Conservation (phyloP, 1,140 invertebrate genomes). For the Druon quercuslanigerum region DNA sequence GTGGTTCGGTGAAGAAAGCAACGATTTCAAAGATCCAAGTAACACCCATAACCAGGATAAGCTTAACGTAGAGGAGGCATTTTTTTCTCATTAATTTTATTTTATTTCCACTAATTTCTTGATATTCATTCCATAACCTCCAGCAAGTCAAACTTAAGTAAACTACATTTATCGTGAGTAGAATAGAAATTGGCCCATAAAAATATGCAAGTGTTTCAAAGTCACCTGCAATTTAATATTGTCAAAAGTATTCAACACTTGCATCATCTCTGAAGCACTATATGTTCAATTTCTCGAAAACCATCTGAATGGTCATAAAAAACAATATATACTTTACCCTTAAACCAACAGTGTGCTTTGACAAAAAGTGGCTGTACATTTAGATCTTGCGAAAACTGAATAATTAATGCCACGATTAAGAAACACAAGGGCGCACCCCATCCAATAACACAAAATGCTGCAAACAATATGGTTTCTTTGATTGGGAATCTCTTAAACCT, state of each 20-base stretch:
- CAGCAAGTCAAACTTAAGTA: conserved; percentile 78
- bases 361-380: conserved; percentile 79
- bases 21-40: conserved; percentile 84
- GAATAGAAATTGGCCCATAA: conserved; percentile 79
- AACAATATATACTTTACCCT: conserved; percentile 67
- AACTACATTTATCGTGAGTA: conserved; percentile 77
- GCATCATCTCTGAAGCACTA: background rate
- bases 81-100: conserved; percentile 78
- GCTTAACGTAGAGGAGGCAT: conserved; percentile 80
- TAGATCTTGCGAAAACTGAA: conserved; percentile 74
- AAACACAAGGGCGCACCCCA: conserved; percentile 78
- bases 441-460: conserved; percentile 76
- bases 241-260: no score
- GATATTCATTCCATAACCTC: conserved; percentile 76
- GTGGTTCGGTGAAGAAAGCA: conserved; percentile 61
- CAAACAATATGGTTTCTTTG: conserved; percentile 74
- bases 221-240: conserved; percentile 68
- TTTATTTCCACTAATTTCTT: conserved; percentile 74
- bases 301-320: background rate
- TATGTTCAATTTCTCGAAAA: background rate
- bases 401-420: conserved; percentile 72
- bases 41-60: conserved; percentile 84
- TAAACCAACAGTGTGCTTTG: conserved; percentile 78
- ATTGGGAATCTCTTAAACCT: conserved; percentile 68
- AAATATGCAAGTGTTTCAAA: conserved; percentile 79